These are phyloP conservation scores for Cylloceria caligata DNA, from an alignment of 2,888 invertebrate species.

Conservation along the genomic window DNA sequence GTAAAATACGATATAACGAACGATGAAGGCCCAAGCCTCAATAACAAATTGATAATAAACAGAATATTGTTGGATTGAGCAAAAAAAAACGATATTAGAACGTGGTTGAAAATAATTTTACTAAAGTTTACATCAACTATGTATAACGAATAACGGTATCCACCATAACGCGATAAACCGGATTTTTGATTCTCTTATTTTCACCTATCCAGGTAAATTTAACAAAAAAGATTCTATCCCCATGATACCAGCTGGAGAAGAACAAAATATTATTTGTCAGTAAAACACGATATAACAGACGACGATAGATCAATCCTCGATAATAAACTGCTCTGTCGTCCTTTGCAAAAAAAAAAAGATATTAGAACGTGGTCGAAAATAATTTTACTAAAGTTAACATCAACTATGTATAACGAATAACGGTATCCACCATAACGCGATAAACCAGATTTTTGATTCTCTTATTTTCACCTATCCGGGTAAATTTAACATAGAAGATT, in stretches of 20 bases:
- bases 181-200: constrained; percentile 7
- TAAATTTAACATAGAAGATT: background rate
- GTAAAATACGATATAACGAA: constrained; percentile 3
- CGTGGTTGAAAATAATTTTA: background rate
- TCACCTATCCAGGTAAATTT: constrained; percentile 39
- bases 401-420: background rate
- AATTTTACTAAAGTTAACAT: background rate
- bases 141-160: background rate
- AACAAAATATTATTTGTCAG: constrained; percentile 3
- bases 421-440: background rate
- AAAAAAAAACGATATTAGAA: background rate
- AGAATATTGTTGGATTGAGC: background rate
- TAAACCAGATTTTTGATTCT: constrained; percentile 19
- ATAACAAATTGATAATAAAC: background rate
- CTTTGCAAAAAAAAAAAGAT: background rate
- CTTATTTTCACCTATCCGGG: constrained; percentile 38
- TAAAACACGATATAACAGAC: constrained; percentile 3
- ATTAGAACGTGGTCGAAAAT: background rate
- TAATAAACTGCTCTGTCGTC: background rate
- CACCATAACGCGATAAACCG: background rate
- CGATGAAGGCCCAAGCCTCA: background rate
- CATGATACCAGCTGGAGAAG: constrained; percentile 40
- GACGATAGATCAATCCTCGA: background rate
- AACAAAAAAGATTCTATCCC: constrained; percentile 6
- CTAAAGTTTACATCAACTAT: background rate